These are phyloP conservation scores for Acridotheres tristis DNA, from an alignment of 2,797 vertebrate species.

Conservation along the genomic window DNA sequence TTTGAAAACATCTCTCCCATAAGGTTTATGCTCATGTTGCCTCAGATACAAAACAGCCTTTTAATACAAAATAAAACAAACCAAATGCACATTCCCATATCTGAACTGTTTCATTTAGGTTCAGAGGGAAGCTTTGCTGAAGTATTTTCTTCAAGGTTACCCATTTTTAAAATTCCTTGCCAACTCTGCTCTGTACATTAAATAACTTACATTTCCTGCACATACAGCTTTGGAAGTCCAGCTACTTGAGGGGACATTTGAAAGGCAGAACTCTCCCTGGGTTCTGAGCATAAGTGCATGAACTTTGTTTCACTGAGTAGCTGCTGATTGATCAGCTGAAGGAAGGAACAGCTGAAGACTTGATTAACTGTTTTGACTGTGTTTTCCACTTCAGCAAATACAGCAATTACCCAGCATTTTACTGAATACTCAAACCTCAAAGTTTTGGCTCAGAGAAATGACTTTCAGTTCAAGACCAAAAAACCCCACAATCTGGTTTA, in stretches of 20 bases:
- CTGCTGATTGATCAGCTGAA: not conserved
- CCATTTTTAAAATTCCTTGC: not conserved
- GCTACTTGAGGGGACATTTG: not conserved
- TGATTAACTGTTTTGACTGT: constrained; percentile 23
- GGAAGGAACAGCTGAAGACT: constrained; percentile 8
- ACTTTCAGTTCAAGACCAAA: not conserved
- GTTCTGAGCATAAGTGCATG: not conserved
- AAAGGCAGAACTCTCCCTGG: not conserved
- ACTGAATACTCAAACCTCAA: not conserved
- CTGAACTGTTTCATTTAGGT: not conserved
- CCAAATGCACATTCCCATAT: not conserved
- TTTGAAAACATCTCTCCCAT: not conserved
- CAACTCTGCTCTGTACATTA: not conserved
- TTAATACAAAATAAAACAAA: not conserved
- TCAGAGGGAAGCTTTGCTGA: not conserved
- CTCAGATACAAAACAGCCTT: not conserved
- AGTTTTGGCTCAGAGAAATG: not conserved
- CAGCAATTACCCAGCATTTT: not conserved
- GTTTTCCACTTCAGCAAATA: constrained; percentile 12
- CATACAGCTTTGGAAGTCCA: not conserved
- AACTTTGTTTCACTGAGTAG: not conserved
- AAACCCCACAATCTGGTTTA: not conserved
- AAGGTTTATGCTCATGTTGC: not conserved
- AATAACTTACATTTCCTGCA: not conserved
- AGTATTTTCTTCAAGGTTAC: not conserved